Conservation (phyloP, 2,888 invertebrate species). For the Tipula helvola region DNA sequence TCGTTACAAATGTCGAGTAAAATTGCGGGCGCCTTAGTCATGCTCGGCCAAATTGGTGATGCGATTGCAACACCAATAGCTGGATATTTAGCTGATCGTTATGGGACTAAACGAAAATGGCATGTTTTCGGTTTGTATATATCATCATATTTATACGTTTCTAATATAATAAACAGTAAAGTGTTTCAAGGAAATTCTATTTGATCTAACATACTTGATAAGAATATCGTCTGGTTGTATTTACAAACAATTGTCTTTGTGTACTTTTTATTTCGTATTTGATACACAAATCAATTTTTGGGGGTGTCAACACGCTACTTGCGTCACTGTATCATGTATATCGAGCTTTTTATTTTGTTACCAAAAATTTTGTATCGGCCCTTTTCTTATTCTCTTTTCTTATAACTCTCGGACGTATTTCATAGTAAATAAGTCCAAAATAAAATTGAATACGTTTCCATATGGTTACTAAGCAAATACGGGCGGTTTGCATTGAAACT, state of each 20-base stretch:
- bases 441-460: not conserved
- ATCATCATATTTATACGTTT: not conserved
- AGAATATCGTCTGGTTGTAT: not conserved
- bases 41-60: constrained; percentile 65
- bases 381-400: not conserved
- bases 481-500: not conserved
- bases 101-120: constrained; percentile 70
- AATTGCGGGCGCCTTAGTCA: constrained; percentile 50
- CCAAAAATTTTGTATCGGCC: not conserved
- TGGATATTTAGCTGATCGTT: constrained; percentile 67
- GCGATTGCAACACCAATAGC: constrained; percentile 77
- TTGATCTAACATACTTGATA: not conserved
- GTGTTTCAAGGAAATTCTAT: not conserved
- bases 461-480: not conserved
- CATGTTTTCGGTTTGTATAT: constrained; percentile 59
- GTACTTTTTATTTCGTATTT: not conserved
- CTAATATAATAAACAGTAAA: not conserved
- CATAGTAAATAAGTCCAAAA: not conserved
- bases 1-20: constrained; percentile 43
- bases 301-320: not conserved
- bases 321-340: not conserved
- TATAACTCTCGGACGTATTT: not conserved
- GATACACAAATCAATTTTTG: not conserved
- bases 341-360: not conserved
- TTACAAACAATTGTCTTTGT: not conserved